Evolutionary conservation across 2,888 invertebrate species (phyloP).

Genomic region (Apoderus coryli): DNA sequence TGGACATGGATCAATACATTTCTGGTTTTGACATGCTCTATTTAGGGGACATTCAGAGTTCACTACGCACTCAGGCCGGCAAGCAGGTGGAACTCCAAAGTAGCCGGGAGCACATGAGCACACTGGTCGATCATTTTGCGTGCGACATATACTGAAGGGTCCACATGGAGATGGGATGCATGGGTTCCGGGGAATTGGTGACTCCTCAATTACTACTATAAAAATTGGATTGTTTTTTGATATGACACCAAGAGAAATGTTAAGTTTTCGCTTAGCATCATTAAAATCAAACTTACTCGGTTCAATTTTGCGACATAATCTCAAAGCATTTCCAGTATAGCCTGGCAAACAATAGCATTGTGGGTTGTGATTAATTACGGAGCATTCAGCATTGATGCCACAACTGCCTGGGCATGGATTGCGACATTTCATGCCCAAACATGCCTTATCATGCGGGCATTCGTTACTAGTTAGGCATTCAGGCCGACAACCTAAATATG

Average conservation of each 20-base stretch:
- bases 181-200: constrained; percentile 46
- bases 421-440: constrained; percentile 63
- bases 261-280: no score
- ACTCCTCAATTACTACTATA: constrained; percentile 29
- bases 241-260: no score
- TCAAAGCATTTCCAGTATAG: constrained; percentile 56
- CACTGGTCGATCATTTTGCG: constrained; percentile 54
- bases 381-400: constrained; percentile 63
- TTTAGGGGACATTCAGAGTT: constrained; percentile 64
- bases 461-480: constrained; percentile 68
- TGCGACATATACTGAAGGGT: constrained; percentile 60
- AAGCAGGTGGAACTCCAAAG: constrained; percentile 60
- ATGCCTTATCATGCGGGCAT: constrained; percentile 55
- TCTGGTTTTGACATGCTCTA: constrained; percentile 62
- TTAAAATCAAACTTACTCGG: constrained; percentile 23
- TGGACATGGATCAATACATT: constrained; percentile 63
- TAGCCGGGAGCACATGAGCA: constrained; percentile 62
- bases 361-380: constrained; percentile 60
- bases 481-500: constrained; percentile 65
- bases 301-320: constrained; percentile 38
- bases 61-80: constrained; percentile 63
- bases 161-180: constrained; percentile 69
- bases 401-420: constrained; percentile 68
- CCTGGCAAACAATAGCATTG: constrained; percentile 61
- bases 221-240: no score